Percentiles rank a stretch among this genome's conserved stretches.
Conservation (phyloP, 2,888 invertebrate genomes). For the Aleiodes alternator region DNA sequence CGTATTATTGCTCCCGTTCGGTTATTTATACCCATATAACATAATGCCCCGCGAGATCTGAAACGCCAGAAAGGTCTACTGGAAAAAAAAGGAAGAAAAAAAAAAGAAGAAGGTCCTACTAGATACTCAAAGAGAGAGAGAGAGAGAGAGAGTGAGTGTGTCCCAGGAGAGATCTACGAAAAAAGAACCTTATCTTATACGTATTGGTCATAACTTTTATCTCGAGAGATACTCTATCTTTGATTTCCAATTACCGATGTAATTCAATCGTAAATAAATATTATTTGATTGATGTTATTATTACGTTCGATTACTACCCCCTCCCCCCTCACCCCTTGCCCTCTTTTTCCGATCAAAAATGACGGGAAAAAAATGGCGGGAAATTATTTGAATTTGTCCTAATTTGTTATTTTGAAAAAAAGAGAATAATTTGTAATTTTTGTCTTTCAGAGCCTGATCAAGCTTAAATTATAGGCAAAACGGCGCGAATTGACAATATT, state of each 20-base stretch:
- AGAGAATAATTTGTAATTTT: too few species aligned
- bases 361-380: too few species aligned
- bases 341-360: too few species aligned
- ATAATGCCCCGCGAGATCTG: constrained; percentile 73
- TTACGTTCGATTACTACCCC: too few species aligned
- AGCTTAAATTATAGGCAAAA: too few species aligned
- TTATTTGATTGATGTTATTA: neutral
- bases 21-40: constrained; percentile 76
- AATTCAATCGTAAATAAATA: constrained; percentile 18
- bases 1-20: constrained; percentile 75
- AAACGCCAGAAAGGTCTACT: constrained; percentile 65
- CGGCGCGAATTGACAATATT: too few species aligned
- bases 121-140: constrained; percentile 42
- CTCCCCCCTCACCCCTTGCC: too few species aligned
- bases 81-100: constrained; percentile 44
- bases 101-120: constrained; percentile 42
- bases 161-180: constrained; percentile 67
- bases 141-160: constrained; percentile 22
- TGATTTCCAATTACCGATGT: constrained; percentile 29
- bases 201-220: constrained; percentile 73
- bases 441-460: too few species aligned
- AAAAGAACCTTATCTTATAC: constrained; percentile 67
- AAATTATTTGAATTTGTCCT: too few species aligned
- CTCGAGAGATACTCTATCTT: constrained; percentile 43
- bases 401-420: too few species aligned